Evolutionary conservation across 2,888 invertebrate species (phyloP), one percentile per base, ranked within the genome.

Genomic region (Dynastes maya): DNA sequence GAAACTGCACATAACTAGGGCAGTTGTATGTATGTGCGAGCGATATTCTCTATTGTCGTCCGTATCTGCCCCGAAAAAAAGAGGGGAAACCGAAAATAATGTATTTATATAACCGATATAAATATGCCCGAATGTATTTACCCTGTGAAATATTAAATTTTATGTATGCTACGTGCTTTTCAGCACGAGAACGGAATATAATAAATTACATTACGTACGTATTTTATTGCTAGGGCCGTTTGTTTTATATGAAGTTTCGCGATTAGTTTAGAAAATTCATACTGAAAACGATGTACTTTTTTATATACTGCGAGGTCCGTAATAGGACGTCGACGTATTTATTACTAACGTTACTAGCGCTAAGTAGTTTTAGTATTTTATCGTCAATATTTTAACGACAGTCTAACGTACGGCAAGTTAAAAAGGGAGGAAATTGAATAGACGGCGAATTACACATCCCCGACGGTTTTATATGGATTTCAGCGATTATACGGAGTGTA

Each of bases 131-230:
- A 72, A 58, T 58, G 72, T 72, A 72, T 72, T 58, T 72, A 72
- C 58, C 58, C 40, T 40, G 58, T 72, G 61, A 72, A 72, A 72
- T 72, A 72, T 72, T 72, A 72, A 72, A 72, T 72, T 72, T 72
- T 72, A 72, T 72, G 72, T 72, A 58, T 55, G 72, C 37, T 72
- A 72, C 72, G 72, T 72, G 72, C 72, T 72, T 72, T 72, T 72
- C 58, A 58, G 58, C 72, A 40, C 51, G 72, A 37, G 40, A 72
- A 58, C 40, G 37, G 58, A 72, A 55, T 61, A 72, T 72, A 72
- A 72, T 72, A 72, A 72, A 72, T 72, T 72, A 58, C 58, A 58
- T 40, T 72, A 22, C 58, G 51, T 58, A 58, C 58, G 16, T 72
- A 37, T 40, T 72, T 72, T 72, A 72, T 72, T 72, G 58, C 72